phyloP scores from a whole-genome alignment of 2,797 vertebrate species.

The Enteromius anoplus region DNA sequence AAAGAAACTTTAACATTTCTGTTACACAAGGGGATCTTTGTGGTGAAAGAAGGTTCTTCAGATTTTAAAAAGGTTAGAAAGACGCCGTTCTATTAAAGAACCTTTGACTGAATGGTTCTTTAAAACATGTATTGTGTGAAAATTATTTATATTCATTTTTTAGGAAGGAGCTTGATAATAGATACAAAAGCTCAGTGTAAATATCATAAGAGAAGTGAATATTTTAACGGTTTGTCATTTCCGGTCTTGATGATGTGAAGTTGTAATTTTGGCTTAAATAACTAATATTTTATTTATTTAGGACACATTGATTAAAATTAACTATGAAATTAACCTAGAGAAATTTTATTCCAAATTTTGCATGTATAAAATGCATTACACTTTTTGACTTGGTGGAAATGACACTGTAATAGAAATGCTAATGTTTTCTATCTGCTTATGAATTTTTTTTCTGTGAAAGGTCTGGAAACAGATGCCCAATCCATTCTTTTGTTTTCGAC shows the following conservation, averaged over 20 bases:
- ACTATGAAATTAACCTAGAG: neutral
- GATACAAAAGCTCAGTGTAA: neutral
- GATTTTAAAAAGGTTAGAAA: too few species aligned
- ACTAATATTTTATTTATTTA: neutral
- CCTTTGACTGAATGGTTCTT: too few species aligned
- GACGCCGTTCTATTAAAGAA: too few species aligned
- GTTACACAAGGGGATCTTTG: too few species aligned
- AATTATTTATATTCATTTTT: neutral
- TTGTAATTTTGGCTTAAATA: neutral
- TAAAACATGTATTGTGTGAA: neutral
- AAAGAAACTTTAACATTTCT: too few species aligned
- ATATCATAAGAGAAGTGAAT: neutral
- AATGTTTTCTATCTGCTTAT: too few species aligned
- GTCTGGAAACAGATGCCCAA: neutral
- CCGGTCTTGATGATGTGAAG: neutral
- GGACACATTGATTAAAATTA: neutral
- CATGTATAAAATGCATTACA: neutral
- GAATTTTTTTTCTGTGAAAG: too few species aligned
- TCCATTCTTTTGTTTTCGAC: neutral
- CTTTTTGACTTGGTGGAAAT: neutral
- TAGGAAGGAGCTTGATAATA: neutral
- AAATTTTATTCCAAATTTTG: neutral
- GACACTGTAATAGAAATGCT: neutral
- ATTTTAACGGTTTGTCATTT: neutral
- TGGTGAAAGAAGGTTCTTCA: too few species aligned